A percentile compares a stretch with the other conserved stretches of the same genome.
Conservation (phyloP, 2,113 vertebrate species). For the Shinisaurus crocodilurus region DNA sequence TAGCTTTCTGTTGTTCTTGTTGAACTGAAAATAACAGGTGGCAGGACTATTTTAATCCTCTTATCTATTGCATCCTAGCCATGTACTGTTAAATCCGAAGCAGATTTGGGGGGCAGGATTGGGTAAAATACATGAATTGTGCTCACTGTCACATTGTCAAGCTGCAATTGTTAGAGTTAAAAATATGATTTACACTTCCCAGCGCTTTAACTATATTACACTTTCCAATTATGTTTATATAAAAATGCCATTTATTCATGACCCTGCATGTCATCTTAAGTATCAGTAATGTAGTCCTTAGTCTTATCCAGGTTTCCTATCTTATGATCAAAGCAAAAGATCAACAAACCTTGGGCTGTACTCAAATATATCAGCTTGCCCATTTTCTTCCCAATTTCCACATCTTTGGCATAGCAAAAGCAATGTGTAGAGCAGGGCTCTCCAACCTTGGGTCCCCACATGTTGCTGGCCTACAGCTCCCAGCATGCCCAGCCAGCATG, state of each 20-base stretch:
- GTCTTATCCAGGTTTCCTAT: background rate
- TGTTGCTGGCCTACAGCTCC: too few species aligned
- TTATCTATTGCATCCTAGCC: constrained; percentile 1
- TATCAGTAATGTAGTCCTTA: background rate
- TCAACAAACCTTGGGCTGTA: background rate
- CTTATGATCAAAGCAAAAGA: background rate
- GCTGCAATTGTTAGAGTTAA: background rate
- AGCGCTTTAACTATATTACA: background rate
- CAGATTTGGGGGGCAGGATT: too few species aligned
- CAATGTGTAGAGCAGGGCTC: background rate
- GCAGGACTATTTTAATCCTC: constrained; percentile 33
- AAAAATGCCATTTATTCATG: background rate
- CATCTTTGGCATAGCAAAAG: background rate
- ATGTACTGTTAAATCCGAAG: too few species aligned
- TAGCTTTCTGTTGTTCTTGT: constrained; percentile 21
- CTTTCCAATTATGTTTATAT: background rate
- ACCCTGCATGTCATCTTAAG: too few species aligned
- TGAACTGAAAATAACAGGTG: constrained; percentile 51
- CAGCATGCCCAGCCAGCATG: too few species aligned
- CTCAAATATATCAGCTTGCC: background rate
- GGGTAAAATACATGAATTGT: background rate
- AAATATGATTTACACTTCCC: background rate
- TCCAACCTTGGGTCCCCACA: too few species aligned
- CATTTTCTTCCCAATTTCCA: background rate
- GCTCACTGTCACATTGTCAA: constrained; percentile 35